Base-by-base conservation (phyloP, 2,888 invertebrate species). In the Diplolepis rosae region DNA sequence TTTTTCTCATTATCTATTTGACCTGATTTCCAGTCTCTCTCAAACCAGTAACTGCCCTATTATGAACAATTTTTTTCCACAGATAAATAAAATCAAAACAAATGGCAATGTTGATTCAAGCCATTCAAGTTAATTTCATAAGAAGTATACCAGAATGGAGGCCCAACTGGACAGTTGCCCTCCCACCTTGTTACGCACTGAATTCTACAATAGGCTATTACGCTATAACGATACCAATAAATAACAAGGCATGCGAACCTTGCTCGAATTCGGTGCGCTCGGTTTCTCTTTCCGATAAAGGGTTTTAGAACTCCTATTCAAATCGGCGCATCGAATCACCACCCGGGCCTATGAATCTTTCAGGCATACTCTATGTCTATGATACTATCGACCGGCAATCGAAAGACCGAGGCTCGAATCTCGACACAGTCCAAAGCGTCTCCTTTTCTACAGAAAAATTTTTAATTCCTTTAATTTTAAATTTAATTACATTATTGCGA, bases 171-270 rank as follows among this genome's bases (percentile, higher is more conserved):
- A 61, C 61, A 61, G 61, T 61, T 61, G 61, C 70, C 77, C 79
- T 77, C 74, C 79, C 71, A 73, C 74, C 68, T 71, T 72, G 76
- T 83, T 82, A 85, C 81, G 83, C 79, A 79, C 80, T 75, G 80
- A 80, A 81, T 73, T 75, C 76, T 77, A 72, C 74, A 80, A 80
- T 78, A 79, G 80, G 80, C 85, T 84, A 86, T 84, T 82, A 80
- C 77, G 75, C 81, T 78, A 79, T 85, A 85, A 86, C 83, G 84
- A 83, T 71, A 68, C 83, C 77, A 85, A 87, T 87, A 87, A 86
- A 87, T 87, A 87, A 86, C 83, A 79, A 68, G 77, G 72, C 79
- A 78, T 78, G 77, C 78, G 79, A 76, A 71, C 72, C 68, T 71
- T 66, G 77, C 69, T 68, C 32, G 61, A 77, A 86, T 87, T 87